Conservation (phyloP, 2,888 invertebrate genomes). For the Cinara cedri region DNA sequence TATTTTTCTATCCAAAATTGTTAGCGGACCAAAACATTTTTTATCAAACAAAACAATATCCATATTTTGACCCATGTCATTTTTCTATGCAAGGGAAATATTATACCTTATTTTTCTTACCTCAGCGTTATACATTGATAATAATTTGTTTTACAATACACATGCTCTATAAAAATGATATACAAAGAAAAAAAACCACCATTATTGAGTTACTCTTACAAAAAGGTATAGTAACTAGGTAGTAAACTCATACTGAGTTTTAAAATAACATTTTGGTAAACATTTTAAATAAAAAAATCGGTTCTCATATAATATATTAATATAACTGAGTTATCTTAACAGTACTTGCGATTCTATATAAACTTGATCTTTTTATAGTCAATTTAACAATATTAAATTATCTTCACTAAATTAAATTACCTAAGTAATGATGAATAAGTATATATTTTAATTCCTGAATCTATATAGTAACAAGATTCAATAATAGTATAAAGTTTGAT, state of each 20-base stretch:
- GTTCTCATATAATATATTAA: neutral
- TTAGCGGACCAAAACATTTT: neutral
- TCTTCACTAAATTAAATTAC: too few species aligned
- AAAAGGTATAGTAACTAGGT: neutral
- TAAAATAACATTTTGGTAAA: constrained; percentile 15
- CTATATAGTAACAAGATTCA: neutral
- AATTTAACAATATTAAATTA: too few species aligned
- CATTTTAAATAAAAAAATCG: constrained; percentile 10
- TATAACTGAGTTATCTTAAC: neutral
- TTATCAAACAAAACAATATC: constrained; percentile 14
- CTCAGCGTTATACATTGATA: constrained; percentile 1
- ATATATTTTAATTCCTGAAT: neutral
- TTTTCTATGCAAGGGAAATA: constrained; percentile 7
- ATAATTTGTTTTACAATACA: constrained; percentile 33
- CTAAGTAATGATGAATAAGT: too few species aligned
- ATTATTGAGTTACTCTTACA: neutral
- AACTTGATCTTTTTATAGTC: neutral
- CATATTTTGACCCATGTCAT: neutral
- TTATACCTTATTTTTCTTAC: constrained; percentile 9
- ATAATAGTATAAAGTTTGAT: neutral
- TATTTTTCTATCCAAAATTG: neutral
- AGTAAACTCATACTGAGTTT: neutral
- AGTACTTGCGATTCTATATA: neutral
- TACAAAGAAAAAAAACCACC: neutral
- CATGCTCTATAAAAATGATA: neutral